Base-by-base conservation (phyloP, 2,888 invertebrate species). In the Limenitis camilla region DNA sequence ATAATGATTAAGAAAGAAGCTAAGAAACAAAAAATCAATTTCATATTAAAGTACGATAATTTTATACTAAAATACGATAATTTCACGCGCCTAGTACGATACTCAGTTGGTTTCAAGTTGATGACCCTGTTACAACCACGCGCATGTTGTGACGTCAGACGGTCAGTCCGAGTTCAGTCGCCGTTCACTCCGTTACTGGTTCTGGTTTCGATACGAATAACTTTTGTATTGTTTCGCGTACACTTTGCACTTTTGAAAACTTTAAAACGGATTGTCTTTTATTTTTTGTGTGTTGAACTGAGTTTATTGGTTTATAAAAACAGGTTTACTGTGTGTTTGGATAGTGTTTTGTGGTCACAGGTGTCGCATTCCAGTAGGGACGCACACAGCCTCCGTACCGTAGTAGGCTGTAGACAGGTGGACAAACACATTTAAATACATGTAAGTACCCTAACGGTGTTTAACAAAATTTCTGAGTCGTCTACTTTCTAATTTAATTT, bases 301-400 rank as follows among this genome's bases (percentile, higher is more conserved):
- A 50, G 47, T 56, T 56, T 53, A 60, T 59, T 53, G 54, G 52
- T 53, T 50, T 28, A 41, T 31, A 49, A 53, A 51, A 57, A 57
- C 42, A 52, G 47, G 53, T 47, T 54, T 53, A 45, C 29, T 48
- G 55, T 58, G 61, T 54, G 52, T 66, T 72, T 64, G 73, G 72
- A 73, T 74, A 69, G 80, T 82, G 81, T 69, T 78, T 64, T 65
- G 69, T 82, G 80, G 72, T 76, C 76, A 73, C 76, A 84, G 84
- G 85, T 85, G 84, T 81, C 72, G 73, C 82, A 86, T 85, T 84
- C 85, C 83, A 68, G 67, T 64, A 68, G 71, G 76, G 76, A 80
- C 81, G 78, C 76, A 70, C 76, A 68, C 79, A 82, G 81, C 76
- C 79, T 82, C 80, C 74, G 74, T 58, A 67, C 66, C 67, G 67